These are phyloP conservation scores for Poecilus cupreus DNA, from an alignment of 2,888 invertebrate species.

Conservation along the genomic window DNA sequence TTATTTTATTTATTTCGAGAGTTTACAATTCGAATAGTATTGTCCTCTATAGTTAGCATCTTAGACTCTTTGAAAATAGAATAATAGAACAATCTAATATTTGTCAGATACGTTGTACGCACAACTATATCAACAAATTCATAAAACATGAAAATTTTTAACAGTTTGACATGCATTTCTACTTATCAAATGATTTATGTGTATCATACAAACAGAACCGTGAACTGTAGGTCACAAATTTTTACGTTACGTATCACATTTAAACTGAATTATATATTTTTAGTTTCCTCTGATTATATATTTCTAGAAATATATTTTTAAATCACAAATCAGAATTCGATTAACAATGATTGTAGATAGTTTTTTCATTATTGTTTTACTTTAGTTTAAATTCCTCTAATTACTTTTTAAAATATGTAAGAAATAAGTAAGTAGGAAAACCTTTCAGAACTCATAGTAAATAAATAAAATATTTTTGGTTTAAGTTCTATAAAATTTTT, in stretches of 20 bases:
- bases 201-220: background rate
- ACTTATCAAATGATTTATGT: slow-evolving; percentile 18
- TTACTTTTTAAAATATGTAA: background rate
- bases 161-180: background rate
- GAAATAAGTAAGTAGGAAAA: background rate
- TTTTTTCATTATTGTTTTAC: background rate
- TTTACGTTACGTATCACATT: slow-evolving; percentile 48
- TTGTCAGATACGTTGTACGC: too few relatives aligned
- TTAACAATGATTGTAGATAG: too few relatives aligned
- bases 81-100: too few relatives aligned
- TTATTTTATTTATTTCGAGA: too few relatives aligned
- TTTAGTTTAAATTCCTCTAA: background rate
- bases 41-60: background rate
- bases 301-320: background rate
- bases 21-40: background rate
- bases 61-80: too few relatives aligned
- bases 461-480: too few relatives aligned
- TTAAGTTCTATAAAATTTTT: too few relatives aligned
- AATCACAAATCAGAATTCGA: too few relatives aligned
- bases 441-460: too few relatives aligned
- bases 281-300: background rate
- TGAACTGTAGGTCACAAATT: slow-evolving; percentile 47
- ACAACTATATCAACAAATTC: too few relatives aligned
- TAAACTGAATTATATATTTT: background rate
- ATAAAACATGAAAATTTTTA: background rate